A percentile compares a stretch with the other conserved stretches of the same genome.
Conservation (phyloP, 2,888 invertebrate genomes). For the Xanthia togata region DNA sequence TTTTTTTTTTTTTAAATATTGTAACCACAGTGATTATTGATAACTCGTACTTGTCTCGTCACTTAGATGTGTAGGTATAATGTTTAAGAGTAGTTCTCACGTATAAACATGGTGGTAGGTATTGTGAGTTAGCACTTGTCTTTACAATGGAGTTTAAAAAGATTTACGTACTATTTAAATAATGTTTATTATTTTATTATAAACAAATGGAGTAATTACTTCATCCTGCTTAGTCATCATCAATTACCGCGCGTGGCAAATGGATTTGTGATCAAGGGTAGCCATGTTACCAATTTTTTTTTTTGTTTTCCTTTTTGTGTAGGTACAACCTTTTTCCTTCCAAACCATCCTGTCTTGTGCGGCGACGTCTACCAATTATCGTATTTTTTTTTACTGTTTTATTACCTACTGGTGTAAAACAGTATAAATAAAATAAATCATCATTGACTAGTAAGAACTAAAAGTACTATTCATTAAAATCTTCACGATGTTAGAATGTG, state of each 20-base stretch:
- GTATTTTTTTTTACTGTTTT: not conserved
- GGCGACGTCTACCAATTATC: not conserved
- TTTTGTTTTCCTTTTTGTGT: too few species aligned
- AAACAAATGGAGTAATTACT: slow-evolving; percentile 1
- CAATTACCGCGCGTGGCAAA: too few species aligned
- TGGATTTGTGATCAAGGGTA: not conserved
- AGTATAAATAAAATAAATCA: too few species aligned
- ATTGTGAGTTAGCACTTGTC: slow-evolving; percentile 15
- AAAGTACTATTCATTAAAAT: not conserved
- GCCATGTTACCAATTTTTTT: not conserved
- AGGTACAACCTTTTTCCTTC: not conserved
- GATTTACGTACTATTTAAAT: not conserved
- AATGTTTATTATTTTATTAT: slow-evolving; percentile 9
- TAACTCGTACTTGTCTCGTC: too few species aligned
- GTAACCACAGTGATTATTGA: too few species aligned
- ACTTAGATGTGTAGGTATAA: not conserved
- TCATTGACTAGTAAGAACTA: not conserved
- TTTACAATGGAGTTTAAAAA: slow-evolving; percentile 35
- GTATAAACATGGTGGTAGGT: not conserved
- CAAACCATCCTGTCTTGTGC: too few species aligned
- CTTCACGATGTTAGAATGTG: not conserved
- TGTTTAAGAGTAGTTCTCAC: slow-evolving; percentile 2
- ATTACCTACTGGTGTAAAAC: not conserved
- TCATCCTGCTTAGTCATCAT: not conserved
- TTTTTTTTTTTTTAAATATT: too few species aligned